These are phyloP conservation scores for Limnodromus scolopaceus DNA, from an alignment of 2,797 vertebrate genomes.

Conservation along the genomic window DNA sequence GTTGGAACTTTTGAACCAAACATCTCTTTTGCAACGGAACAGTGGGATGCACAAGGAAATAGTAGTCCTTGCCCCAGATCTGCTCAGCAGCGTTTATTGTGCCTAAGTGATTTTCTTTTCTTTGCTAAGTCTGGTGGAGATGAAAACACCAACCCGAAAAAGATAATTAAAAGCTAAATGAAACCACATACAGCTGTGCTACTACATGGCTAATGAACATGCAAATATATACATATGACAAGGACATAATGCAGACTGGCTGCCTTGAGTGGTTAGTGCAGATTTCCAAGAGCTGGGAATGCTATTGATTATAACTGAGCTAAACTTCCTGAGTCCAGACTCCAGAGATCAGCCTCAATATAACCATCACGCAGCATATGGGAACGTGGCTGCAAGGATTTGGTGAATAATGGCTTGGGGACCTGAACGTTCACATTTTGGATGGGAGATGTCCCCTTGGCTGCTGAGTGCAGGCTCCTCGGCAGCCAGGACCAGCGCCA, in stretches of 20 bases:
- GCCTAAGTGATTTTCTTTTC: conserved; percentile 53
- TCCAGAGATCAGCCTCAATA: conserved; percentile 40
- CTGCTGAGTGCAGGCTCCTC: background rate
- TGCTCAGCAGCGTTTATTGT: conserved; percentile 35
- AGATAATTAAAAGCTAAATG: conserved; percentile 64
- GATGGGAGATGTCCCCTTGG: background rate
- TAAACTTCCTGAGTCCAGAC: conserved; percentile 56
- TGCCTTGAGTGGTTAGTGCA: conserved; percentile 53
- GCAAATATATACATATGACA: conserved; percentile 70
- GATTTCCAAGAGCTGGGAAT: conserved; percentile 61
- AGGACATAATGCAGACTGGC: conserved; percentile 52
- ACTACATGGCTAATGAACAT: conserved; percentile 62
- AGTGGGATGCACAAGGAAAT: conserved; percentile 51
- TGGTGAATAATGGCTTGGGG: background rate
- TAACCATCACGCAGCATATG: background rate
- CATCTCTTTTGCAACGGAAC: conserved; percentile 52
- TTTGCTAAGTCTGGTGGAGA: conserved; percentile 51
- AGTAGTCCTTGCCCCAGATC: background rate
- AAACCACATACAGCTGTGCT: conserved; percentile 58
- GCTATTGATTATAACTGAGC: conserved; percentile 57
- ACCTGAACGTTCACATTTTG: fast-evolving
- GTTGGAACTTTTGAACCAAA: conserved; percentile 66
- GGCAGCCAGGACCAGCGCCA: background rate
- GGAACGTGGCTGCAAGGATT: background rate
- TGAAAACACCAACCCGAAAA: conserved; percentile 60